These are phyloP conservation scores for Cosmorhoe ocellata DNA, from an alignment of 2,888 invertebrate genomes.

Conservation along the genomic window DNA sequence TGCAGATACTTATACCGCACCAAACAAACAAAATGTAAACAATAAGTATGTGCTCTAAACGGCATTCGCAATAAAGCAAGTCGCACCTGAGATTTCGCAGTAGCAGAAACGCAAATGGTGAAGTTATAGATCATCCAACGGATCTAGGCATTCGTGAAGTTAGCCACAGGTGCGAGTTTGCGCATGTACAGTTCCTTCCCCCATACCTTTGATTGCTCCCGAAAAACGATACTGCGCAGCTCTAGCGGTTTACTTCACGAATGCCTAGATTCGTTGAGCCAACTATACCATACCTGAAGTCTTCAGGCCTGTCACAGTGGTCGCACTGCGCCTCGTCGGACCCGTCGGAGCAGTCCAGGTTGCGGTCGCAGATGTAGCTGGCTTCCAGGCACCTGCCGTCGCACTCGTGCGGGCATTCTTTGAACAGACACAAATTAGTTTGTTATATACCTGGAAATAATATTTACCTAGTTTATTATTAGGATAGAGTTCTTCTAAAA, in stretches of 20 bases:
- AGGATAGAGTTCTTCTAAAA: too few relatives aligned
- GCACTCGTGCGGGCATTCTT: constrained; percentile 65
- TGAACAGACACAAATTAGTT: constrained; percentile 54
- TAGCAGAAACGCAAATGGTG: not conserved
- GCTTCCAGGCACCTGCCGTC: constrained; percentile 84
- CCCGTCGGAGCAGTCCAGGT: constrained; percentile 82
- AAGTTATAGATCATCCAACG: too few relatives aligned
- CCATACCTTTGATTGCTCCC: too few relatives aligned
- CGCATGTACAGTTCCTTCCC: too few relatives aligned
- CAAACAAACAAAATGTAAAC: not conserved
- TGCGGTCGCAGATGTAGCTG: constrained; percentile 82
- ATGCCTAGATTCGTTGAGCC: too few relatives aligned
- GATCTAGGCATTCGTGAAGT: too few relatives aligned
- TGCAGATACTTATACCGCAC: not conserved
- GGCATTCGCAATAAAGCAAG: constrained; percentile 1
- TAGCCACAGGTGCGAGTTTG: too few relatives aligned
- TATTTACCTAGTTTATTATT: too few relatives aligned
- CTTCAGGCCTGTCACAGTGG: constrained; percentile 56
- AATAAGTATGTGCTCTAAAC: too few relatives aligned
- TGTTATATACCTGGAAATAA: not conserved
- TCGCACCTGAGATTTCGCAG: constrained; percentile 32
- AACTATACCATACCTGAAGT: too few relatives aligned
- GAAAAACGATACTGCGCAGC: too few relatives aligned
- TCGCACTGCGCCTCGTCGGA: constrained; percentile 78
- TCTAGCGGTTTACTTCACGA: too few relatives aligned